A percentile compares a stretch with the other conserved stretches of the same genome.
These are phyloP conservation scores for Limenitis camilla DNA, from an alignment of 2,888 invertebrate species.

Conservation along the genomic window DNA sequence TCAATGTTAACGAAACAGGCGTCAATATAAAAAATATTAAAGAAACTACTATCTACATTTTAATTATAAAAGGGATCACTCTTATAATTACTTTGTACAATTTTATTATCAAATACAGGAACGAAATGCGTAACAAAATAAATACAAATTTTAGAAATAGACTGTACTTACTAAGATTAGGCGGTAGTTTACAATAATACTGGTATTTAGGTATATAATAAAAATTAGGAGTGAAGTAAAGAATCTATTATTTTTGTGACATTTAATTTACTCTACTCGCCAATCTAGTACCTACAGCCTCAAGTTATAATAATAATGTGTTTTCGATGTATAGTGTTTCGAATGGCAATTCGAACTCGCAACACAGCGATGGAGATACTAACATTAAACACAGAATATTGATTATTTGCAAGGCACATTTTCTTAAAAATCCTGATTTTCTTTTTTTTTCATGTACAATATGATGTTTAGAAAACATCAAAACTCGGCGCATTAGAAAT, in stretches of 20 bases:
- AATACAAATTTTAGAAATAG: constrained; percentile 34
- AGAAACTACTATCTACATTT: constrained; percentile 52
- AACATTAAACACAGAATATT: constrained; percentile 74
- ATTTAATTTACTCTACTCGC: constrained; percentile 21
- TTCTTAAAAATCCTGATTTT: constrained; percentile 72
- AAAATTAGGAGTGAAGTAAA: background rate
- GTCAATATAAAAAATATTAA: background rate
- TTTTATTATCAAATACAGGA: constrained; percentile 46
- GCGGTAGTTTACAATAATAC: constrained; percentile 1
- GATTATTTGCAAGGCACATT: constrained; percentile 75
- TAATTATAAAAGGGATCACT: constrained; percentile 37
- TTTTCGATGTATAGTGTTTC: constrained; percentile 23
- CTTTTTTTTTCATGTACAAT: constrained; percentile 63
- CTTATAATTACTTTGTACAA: constrained; percentile 68
- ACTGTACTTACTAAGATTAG: constrained; percentile 31
- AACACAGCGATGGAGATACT: constrained; percentile 56
- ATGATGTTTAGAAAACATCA: constrained; percentile 54
- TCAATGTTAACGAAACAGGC: constrained; percentile 2
- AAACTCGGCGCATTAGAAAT: constrained; percentile 45
- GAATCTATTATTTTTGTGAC: background rate
- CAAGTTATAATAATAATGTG: constrained; percentile 18
- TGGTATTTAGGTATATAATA: constrained; percentile 1
- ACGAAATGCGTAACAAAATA: constrained; percentile 47
- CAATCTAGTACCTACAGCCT: constrained; percentile 37
- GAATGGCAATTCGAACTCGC: constrained; percentile 33